phyloP scores from a whole-genome alignment of 2,797 vertebrate species.

The Buceros bicornis region DNA sequence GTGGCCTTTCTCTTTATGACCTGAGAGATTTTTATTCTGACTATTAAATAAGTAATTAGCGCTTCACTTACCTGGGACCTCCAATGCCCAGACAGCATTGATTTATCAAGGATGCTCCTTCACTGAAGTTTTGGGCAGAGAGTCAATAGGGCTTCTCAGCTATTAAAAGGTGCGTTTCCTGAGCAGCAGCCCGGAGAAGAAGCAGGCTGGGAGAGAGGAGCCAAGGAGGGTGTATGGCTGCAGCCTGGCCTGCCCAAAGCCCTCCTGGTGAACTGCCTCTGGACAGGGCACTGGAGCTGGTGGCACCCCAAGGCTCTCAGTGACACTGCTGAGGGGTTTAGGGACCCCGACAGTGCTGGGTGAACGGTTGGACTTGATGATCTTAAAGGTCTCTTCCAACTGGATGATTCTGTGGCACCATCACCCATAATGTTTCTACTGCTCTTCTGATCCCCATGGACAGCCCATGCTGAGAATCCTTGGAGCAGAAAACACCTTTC shows the following conservation, averaged over 20 bases:
- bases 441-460: background rate
- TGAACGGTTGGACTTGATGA: too few species aligned
- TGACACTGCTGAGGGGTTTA: too few species aligned
- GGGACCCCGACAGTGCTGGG: too few species aligned
- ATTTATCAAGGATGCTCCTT: background rate
- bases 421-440: background rate
- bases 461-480: background rate
- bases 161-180: background rate
- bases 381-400: too few species aligned
- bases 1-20: background rate
- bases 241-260: background rate
- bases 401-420: background rate
- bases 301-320: background rate
- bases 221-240: background rate
- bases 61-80: background rate
- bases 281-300: background rate
- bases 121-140: background rate
- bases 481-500: background rate
- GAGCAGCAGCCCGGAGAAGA: background rate
- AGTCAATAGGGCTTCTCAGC: conserved; percentile 6
- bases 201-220: background rate
- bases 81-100: conserved; percentile 46
- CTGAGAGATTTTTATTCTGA: conserved; percentile 1
- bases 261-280: background rate
- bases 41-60: conserved; percentile 62